Base-by-base conservation (phyloP, 2,113 vertebrate species). In the Cavia porcellus region DNA sequence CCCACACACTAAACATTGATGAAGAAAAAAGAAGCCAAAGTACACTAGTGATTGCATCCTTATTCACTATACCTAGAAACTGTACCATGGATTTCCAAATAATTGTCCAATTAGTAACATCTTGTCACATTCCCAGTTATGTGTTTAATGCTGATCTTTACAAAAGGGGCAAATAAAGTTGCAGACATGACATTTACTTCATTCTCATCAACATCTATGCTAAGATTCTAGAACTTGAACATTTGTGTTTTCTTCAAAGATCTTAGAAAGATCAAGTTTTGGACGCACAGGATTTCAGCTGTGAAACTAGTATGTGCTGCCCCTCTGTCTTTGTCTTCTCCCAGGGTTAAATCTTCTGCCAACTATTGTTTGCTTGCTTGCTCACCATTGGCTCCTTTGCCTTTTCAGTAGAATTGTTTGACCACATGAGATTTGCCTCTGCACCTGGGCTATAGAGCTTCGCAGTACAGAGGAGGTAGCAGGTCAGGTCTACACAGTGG, bases 401-500 rank as follows among this genome's bases (percentile, higher is more conserved):
- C 70, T 30, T 52, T 62, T 79, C 4, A 50, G 1, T 64, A 20
- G 24, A 87, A 20, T 32, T 61, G 30, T 15, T n/a, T 19, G 30
- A 0, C 5, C 45, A 22, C 11, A 1, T 84, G 38, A 92, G 35
- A 24, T 25, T 17, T 35, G n/a, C 35, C n/a, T 70, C 50, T 52
- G 28, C 2, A 6, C 52, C 25, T 19, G n/a, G 61, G 74, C 30
- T 17, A 8, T 35, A 66, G 47, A 13, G 7, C 24, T 14, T 0
- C 12, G 20, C 38, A 15, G 25, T 22, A 20, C 32, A 89, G 85
- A 9, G 11, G 5, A 77, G 15, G 35, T 8, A 11, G 1, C 25
- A 19, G 24, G 7, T 30, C 6, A 3, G 19, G 0, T 45, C 45
- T 42, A 13, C 0, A 11, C 20, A 3, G 1, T 30, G 9, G 11